A percentile compares a stretch with the other conserved stretches of the same genome.
These are phyloP conservation scores for Phoeniculus purpureus DNA, from an alignment of 2,797 vertebrate species.

Conservation along the genomic window DNA sequence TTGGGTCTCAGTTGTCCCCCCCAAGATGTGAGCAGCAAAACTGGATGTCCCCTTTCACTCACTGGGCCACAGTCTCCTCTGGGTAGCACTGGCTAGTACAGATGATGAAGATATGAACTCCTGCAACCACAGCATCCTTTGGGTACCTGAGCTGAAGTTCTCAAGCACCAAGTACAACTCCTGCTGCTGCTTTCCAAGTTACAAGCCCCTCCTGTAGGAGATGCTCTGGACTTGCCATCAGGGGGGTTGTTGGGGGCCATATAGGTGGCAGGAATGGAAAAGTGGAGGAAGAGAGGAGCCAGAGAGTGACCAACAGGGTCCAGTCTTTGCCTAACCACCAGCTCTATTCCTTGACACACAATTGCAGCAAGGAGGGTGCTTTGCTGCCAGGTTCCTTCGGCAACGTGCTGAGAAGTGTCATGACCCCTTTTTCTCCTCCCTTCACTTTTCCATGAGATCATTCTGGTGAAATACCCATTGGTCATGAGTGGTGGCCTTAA, in stretches of 20 bases:
- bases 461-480: background rate
- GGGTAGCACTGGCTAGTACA: background rate
- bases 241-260: background rate
- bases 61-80: background rate
- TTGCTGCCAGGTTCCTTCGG: background rate
- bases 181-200: background rate
- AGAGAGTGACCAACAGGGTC: background rate
- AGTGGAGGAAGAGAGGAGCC: fast-evolving
- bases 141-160: background rate
- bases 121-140: background rate
- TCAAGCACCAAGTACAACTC: fast-evolving
- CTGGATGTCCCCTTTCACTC: fast-evolving
- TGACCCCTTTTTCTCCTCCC: background rate
- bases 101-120: background rate
- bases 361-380: fast-evolving
- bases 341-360: fast-evolving
- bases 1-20: fast-evolving
- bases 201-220: fast-evolving
- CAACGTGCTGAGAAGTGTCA: fast-evolving
- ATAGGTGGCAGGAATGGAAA: fast-evolving
- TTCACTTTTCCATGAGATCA: fast-evolving
- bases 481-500: background rate
- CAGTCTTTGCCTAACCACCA: background rate
- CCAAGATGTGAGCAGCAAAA: background rate
- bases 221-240: fast-evolving